Base-by-base conservation (phyloP, 2,888 invertebrate genomes). In the Orthosia incerta region DNA sequence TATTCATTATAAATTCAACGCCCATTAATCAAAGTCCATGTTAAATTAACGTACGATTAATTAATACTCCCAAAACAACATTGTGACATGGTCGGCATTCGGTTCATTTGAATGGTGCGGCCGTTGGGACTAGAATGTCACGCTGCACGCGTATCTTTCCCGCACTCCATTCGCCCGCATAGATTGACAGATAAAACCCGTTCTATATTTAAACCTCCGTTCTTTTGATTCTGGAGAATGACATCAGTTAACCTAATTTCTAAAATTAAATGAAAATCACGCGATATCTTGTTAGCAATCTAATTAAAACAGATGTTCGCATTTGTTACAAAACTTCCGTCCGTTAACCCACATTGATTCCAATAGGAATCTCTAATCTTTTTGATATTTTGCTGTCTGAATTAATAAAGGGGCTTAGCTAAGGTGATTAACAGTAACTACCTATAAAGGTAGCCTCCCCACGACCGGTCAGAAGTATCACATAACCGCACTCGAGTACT, bases 381-480 rank as follows among this genome's bases (percentile, higher is more conserved):
- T 75, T 79, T 81, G 48, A 83, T 80, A 73, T 80, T 78, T 77
- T 26, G 66, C 75, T 70, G 56, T 76, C 55, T 55, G 31, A 74
- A 82, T 75, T 70, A 79, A 81, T 81, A 76, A 69, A 69, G 64
- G 72, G 70, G 72, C 18, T 78, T 80, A 67, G 46, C 55, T 77
- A 78, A 84, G 84, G 87, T 83, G 80, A 84, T 85, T 85, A 87
- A 78, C 71, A 80, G 80, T 85, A 79, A 83, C 79, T 73, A 77
- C 78, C 76, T 83, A 60, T 68, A 74, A 84, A 87, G 86, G 84
- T 74, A 83, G 82, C 86, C 80, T 82, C 88, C 90, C 91, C 79
- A 85, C 86, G 82, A 90, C 90, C 91, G 90, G 89, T 88, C 78
- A 87, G 84, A 76, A 84, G 88, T 92, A 92, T 93, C 92, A 77